Evolutionary conservation across 1,140 invertebrate genomes (phyloP).

Genomic region (Spodoptera litura): DNA sequence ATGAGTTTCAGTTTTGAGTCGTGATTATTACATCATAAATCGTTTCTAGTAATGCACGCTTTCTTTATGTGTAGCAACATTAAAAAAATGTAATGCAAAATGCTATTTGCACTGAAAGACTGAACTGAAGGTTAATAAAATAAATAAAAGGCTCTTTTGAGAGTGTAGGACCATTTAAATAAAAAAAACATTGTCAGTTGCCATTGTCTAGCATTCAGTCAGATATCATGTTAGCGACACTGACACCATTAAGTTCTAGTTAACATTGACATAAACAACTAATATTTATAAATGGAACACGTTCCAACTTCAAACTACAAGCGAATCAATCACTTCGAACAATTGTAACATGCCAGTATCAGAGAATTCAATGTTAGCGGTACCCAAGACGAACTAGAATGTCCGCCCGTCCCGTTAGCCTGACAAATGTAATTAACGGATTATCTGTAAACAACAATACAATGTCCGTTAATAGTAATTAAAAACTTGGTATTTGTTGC

Average conservation of each 20-base stretch:
- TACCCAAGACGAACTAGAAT: conserved; percentile 77
- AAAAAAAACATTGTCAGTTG: too few relatives aligned
- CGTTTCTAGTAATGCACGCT: conserved; percentile 34
- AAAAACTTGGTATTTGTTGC: neutral
- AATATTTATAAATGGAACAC: conserved; percentile 25
- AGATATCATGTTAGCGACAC: neutral
- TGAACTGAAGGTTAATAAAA: too few relatives aligned
- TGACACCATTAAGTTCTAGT: conserved; percentile 8
- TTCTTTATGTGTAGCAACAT: neutral
- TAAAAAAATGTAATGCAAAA: neutral
- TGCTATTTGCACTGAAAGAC: too few relatives aligned
- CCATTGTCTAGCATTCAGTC: neutral
- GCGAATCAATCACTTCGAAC: conserved; percentile 29
- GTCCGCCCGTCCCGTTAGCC: conserved; percentile 76
- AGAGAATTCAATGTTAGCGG: conserved; percentile 63
- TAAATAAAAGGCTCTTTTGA: too few relatives aligned
- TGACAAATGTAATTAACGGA: conserved; percentile 75
- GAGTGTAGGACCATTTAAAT: too few relatives aligned
- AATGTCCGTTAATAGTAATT: conserved; percentile 44
- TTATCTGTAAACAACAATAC: conserved; percentile 69
- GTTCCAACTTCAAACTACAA: conserved; percentile 46
- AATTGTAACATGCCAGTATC: conserved; percentile 33
- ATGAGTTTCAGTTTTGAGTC: conserved; percentile 41
- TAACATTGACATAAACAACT: neutral
- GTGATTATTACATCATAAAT: conserved; percentile 62